Evolutionary conservation across 2,888 invertebrate species (phyloP), one percentile per base, ranked within the genome.

Genomic region (Petrophora chlorosata): DNA sequence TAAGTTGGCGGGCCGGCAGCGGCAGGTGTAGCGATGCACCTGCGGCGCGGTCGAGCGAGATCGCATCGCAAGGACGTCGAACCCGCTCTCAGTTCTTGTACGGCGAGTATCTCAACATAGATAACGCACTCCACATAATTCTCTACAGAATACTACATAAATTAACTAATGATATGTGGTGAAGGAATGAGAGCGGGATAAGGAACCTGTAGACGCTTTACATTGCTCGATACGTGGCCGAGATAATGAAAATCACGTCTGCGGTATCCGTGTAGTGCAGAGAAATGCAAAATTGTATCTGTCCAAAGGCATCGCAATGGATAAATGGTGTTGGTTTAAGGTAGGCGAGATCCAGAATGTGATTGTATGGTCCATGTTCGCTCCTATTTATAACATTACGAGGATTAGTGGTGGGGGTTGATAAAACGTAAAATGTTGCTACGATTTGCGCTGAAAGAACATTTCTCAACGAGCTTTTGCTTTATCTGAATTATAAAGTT

Each of bases 1-100:
- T 86, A 85, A 86, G 88, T 83, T 83, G 86, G 82, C 84, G 82
- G 76, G 71, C 73, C 73, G 70, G 59, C 50, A 47, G 35, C 43
- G 81, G 84, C 88, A 89, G 88, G 89, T 88, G 89, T 80, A 83
- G 64, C 72, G 76, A 60, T 85, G 79, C 90, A 90, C 90, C 90
- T 89, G 90, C 88, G 80, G 76, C 76, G 80, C 79, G 84, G 79
- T 79, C 83, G 76, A 78, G 72, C 79, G 85, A 84, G 87, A 87
- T 86, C 82, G 72, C 83, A 80, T 81, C 80, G 74, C 70, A 75
- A 79, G 86, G 82, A 85, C 88, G 83, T 73, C 87, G 87, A 82
- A 87, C 88, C 75, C 77, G 66, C 65, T 61, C 62, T 56, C 56
- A 58, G 59, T 35, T 57, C 58, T 52, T 55, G 71, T 63, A 61